A percentile compares a stretch with the other conserved stretches of the same genome.
phyloP scores from a whole-genome alignment of 2,888 invertebrate species.

The Rhabditoides inermis region DNA sequence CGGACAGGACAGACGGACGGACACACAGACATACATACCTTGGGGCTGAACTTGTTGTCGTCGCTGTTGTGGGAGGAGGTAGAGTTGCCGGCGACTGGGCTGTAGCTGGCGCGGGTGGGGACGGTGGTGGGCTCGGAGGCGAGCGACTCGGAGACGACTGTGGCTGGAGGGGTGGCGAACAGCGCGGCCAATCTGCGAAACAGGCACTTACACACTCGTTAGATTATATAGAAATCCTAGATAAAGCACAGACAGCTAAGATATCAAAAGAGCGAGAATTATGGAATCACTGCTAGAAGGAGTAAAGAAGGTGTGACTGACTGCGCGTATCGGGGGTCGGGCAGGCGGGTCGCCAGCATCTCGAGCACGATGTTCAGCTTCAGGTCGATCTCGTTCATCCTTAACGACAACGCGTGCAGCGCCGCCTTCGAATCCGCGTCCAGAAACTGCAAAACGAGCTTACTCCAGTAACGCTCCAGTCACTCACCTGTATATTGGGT shows the following conservation, averaged over 20 bases:
- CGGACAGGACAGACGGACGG: too few species aligned
- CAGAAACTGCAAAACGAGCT: too few species aligned
- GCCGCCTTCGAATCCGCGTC: slow-evolving; percentile 42
- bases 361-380: slow-evolving; percentile 43
- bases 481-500: too few species aligned
- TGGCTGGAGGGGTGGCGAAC: slow-evolving; percentile 31
- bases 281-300: neutral
- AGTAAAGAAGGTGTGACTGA: neutral
- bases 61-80: too few species aligned
- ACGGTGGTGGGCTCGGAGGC: slow-evolving; percentile 16
- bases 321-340: slow-evolving; percentile 26
- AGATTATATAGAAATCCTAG: neutral
- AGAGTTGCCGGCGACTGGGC: slow-evolving; percentile 19
- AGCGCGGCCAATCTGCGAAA: slow-evolving; percentile 15
- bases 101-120: slow-evolving; percentile 19
- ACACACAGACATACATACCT: too few species aligned
- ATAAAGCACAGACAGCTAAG: neutral
- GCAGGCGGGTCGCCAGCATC: slow-evolving; percentile 34
- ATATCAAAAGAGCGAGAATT: neutral
- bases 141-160: slow-evolving; percentile 24
- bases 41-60: too few species aligned
- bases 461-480: slow-evolving; percentile 3
- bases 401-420: slow-evolving; percentile 37
- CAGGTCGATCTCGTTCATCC: slow-evolving; percentile 47
- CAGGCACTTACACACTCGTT: too few species aligned